phyloP scores from a whole-genome alignment of 2,113 vertebrate species.

The Monarcha castaneiventris region DNA sequence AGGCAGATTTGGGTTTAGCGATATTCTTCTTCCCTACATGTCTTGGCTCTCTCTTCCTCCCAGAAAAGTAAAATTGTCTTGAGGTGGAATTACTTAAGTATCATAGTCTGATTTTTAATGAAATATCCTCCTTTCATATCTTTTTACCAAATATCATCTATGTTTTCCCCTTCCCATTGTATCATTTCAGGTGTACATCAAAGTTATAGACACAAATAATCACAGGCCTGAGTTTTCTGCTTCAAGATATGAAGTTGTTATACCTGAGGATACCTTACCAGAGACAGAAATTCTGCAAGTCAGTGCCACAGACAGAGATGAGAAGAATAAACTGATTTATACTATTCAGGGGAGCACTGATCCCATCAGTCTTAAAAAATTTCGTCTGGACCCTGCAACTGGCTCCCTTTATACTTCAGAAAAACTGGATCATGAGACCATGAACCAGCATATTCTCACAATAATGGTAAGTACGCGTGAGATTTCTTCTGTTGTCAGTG shows the following conservation, averaged over 20 bases:
- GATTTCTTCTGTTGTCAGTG: not conserved
- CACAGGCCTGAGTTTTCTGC: constrained; percentile 92
- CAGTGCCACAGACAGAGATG: constrained; percentile 87
- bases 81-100: not conserved
- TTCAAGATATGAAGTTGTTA: constrained; percentile 83
- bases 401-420: constrained; percentile 87
- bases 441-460: constrained; percentile 88
- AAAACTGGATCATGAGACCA: constrained; percentile 89
- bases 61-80: not conserved
- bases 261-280: constrained; percentile 85
- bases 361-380: constrained; percentile 90
- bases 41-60: not conserved
- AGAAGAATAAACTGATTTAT: constrained; percentile 96
- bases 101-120: not conserved
- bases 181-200: constrained; percentile 87
- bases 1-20: not conserved
- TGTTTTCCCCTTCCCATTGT: not conserved
- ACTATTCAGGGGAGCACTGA: constrained; percentile 92
- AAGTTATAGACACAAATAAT: constrained; percentile 97
- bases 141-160: not conserved
- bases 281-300: constrained; percentile 89
- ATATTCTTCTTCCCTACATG: not conserved
- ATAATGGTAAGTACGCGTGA: constrained; percentile 82
- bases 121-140: not conserved
- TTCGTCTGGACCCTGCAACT: constrained; percentile 89